Evolutionary conservation across 2,888 invertebrate species (phyloP).

Genomic region (Aproaerema taeniolella): DNA sequence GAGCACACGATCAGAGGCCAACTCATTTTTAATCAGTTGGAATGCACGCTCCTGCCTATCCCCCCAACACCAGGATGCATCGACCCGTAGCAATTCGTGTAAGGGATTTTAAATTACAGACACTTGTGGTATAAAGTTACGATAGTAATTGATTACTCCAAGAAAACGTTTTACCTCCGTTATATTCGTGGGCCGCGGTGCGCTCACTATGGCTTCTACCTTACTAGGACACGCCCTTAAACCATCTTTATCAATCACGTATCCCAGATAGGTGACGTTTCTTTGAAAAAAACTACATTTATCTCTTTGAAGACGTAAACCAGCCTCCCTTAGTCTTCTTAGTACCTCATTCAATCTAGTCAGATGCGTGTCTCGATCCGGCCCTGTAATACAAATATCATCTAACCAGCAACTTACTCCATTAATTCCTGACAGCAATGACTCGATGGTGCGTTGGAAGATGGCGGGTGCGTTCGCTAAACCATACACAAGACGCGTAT

Average conservation of each 20-base stretch:
- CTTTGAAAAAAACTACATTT: slow-evolving; percentile 17
- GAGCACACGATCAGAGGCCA: slow-evolving; percentile 12
- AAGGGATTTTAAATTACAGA: slow-evolving; percentile 14
- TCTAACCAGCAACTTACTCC: slow-evolving; percentile 26
- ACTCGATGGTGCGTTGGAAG: slow-evolving; percentile 37
- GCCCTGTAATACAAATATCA: slow-evolving; percentile 25
- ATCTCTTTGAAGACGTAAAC: slow-evolving; percentile 15
- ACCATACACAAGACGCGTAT: slow-evolving; percentile 29
- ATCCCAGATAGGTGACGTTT: slow-evolving; percentile 21
- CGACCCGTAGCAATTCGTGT: slow-evolving; percentile 14
- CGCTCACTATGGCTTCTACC: slow-evolving; percentile 13
- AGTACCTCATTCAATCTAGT: slow-evolving; percentile 10
- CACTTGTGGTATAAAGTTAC: slow-evolving; percentile 17
- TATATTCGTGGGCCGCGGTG: slow-evolving; percentile 12
- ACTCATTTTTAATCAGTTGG: neutral
- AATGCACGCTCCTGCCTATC: neutral
- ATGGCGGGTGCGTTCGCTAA: slow-evolving; percentile 33
- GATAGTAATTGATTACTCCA: slow-evolving; percentile 18
- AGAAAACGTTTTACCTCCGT: slow-evolving; percentile 15
- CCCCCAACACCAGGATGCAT: slow-evolving; percentile 14
- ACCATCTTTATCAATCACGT: slow-evolving; percentile 19
- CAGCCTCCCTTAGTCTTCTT: slow-evolving; percentile 16
- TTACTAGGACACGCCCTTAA: slow-evolving; percentile 17
- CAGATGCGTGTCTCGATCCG: slow-evolving; percentile 9
- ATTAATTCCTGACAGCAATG: slow-evolving; percentile 21